phyloP scores from a whole-genome alignment of 2,888 invertebrate genomes.

The Amiota communis region DNA sequence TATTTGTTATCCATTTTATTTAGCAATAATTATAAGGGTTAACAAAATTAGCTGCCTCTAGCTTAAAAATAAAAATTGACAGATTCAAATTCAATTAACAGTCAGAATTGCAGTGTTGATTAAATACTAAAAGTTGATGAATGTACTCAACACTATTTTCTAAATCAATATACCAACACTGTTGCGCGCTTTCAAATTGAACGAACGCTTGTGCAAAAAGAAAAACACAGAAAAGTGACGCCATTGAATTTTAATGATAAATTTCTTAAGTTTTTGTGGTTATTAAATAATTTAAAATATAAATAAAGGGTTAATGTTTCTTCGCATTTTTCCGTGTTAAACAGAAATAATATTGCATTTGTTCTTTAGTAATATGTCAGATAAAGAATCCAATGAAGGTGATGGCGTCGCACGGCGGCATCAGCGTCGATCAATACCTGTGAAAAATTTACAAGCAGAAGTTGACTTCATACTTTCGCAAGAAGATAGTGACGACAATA shows the following conservation, averaged over 20 bases:
- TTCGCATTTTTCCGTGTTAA: too few relatives aligned
- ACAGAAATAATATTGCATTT: not conserved
- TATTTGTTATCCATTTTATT: too few relatives aligned
- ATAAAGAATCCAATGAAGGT: too few relatives aligned
- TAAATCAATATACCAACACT: not conserved
- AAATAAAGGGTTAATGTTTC: not conserved
- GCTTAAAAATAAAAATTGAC: too few relatives aligned
- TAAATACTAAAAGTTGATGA: too few relatives aligned
- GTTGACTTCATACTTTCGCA: constrained; percentile 39
- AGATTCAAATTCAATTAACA: too few relatives aligned
- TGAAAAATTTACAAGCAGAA: constrained; percentile 42
- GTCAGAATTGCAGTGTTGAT: too few relatives aligned
- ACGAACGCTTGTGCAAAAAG: not conserved
- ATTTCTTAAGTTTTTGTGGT: not conserved
- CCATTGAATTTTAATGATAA: not conserved
- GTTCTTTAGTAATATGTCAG: not conserved
- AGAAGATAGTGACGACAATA: constrained; percentile 35
- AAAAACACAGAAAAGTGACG: not conserved
- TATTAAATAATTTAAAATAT: not conserved
- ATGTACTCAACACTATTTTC: too few relatives aligned
- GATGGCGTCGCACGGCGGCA: not conserved
- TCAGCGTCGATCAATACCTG: not conserved
- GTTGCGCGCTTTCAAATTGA: constrained; percentile 9
- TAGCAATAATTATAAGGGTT: too few relatives aligned
- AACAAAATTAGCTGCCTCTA: too few relatives aligned